Percentiles rank a stretch among this genome's conserved stretches.
phyloP scores from a whole-genome alignment of 2,113 vertebrate species.

The Myotis davidii region DNA sequence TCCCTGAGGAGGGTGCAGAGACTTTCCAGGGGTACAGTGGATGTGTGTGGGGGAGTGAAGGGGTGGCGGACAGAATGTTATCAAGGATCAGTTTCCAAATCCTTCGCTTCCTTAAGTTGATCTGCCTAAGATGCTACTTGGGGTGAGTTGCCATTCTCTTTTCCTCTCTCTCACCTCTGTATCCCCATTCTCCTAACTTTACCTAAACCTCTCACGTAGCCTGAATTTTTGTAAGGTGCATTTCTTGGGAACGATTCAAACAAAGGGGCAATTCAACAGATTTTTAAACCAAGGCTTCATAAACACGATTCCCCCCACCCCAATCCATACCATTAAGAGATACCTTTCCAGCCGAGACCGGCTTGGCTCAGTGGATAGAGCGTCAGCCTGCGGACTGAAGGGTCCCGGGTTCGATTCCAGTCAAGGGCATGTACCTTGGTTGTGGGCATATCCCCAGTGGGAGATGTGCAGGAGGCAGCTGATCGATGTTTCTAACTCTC shows the following conservation, averaged over 20 bases:
- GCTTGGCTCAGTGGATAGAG: too few species aligned
- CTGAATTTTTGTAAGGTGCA: background rate
- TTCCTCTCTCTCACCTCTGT: background rate
- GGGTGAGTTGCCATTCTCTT: background rate
- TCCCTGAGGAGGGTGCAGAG: background rate
- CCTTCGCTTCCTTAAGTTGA: background rate
- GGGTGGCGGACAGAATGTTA: background rate
- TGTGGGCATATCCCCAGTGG: too few species aligned
- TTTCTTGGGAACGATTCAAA: slow-evolving; percentile 10
- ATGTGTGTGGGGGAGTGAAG: background rate
- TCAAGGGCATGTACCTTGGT: too few species aligned
- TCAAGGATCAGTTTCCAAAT: background rate
- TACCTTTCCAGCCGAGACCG: too few species aligned
- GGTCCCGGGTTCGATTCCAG: too few species aligned
- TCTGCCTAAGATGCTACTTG: background rate
- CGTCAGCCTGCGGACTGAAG: too few species aligned
- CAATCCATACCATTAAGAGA: background rate
- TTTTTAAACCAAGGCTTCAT: background rate
- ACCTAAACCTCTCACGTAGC: background rate
- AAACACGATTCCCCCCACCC: background rate
- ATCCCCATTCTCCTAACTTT: background rate
- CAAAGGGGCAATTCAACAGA: background rate
- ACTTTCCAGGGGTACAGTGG: background rate
- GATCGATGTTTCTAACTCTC: too few species aligned
- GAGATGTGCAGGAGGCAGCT: too few species aligned